Evolutionary conservation across 2,888 invertebrate species (phyloP).

Genomic region (Temnothorax unifasciatus): DNA sequence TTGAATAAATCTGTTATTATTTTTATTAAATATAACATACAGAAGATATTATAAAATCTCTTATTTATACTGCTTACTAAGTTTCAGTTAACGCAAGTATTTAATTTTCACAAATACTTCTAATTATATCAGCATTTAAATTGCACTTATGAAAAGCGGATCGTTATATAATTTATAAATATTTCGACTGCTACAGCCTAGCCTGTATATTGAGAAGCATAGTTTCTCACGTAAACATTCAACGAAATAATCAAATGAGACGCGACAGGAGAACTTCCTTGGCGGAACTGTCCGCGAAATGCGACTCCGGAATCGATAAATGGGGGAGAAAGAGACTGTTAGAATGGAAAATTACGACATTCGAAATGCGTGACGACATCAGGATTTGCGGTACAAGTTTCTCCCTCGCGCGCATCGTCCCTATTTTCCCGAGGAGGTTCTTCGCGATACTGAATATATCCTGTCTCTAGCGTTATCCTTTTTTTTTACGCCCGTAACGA

Average conservation of each 20-base stretch:
- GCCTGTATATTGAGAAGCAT: neutral
- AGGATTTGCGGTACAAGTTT: conserved; percentile 42
- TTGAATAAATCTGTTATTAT: too few relatives aligned
- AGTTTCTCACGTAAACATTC: conserved; percentile 14
- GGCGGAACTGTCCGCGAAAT: conserved; percentile 4
- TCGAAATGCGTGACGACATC: conserved; percentile 12
- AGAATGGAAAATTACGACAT: conserved; percentile 28
- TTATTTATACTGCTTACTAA: neutral
- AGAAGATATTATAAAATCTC: neutral
- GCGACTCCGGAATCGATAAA: conserved; percentile 28
- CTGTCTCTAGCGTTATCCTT: conserved; percentile 20
- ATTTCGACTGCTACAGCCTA: neutral
- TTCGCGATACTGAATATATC: conserved; percentile 28
- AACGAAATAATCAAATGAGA: conserved; percentile 10
- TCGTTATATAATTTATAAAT: neutral
- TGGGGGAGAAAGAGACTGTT: neutral
- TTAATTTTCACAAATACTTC: neutral
- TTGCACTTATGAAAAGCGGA: neutral
- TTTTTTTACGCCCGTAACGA: conserved; percentile 52
- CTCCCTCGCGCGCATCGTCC: neutral
- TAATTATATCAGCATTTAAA: conserved; percentile 12
- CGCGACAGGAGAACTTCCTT: neutral
- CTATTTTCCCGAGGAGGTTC: neutral
- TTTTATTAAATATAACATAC: neutral
- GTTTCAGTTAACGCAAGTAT: neutral